Evolutionary conservation across 2,797 vertebrate species (phyloP), one percentile per base, ranked within the genome.

Genomic region (Catostomus latipinnis): DNA sequence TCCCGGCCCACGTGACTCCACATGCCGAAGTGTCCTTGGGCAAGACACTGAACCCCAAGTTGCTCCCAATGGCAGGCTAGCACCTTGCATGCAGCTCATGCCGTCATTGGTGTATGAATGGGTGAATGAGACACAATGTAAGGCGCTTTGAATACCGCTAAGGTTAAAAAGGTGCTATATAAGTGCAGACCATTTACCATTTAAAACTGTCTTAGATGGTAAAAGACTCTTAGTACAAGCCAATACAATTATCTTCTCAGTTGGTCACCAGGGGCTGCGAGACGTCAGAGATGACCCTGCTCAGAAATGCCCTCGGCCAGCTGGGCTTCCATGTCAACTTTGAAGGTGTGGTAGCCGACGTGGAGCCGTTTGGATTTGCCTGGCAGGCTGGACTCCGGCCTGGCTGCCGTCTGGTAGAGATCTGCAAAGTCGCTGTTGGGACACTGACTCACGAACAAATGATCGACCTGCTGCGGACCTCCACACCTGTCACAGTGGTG

Each of bases 311-410:
- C 0, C 84, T 96, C 80, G 95, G 95, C 66, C 95, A 96, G 73
- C 95, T 96, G 0, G 95, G 95, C 63, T 96, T 96, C 90, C 95
- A 96, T 0, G 95, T 96, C 82, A 96, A 96, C 84, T 96, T 95
- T 71, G 95, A 96, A 87, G 95, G 95, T 1, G 95, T 96, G 1
- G 95, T 96, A 14, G 95, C 95, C 0, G 95, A 96, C 0, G 95
- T 96, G 81, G 95, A 96, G 76, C 95, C 95, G 1, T 96, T 95
- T 8, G 95, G 95, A 56, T 95, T 95, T 61, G 95, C 95, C 8
- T 96, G 95, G 95, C 95, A 96, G 85, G 94, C 95, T 0, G 95
- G 95, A 45, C 91, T 96, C 0, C 91, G 94, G 50, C 95, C 96
- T 34, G 94, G 95, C 50, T 95, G 95, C 85, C 95, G 95, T 11